Evolutionary conservation across 2,888 invertebrate genomes (phyloP).

Genomic region (Rotaria sp.): DNA sequence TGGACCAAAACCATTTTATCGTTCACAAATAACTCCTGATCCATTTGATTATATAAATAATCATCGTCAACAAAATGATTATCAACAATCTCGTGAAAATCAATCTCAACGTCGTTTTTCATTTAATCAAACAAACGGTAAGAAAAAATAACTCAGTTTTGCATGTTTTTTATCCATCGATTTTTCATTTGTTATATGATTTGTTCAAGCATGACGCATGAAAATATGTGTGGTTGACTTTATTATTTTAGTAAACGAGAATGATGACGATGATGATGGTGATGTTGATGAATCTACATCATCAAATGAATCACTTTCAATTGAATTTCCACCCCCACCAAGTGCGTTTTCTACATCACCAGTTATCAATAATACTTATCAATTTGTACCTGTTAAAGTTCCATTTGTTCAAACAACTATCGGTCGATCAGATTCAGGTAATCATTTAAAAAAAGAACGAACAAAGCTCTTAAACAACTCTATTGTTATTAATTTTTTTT

Average conservation of each 20-base stretch:
- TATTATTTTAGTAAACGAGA: not conserved
- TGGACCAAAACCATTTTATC: constrained; percentile 24
- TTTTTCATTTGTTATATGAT: not conserved
- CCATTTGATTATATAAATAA: not conserved
- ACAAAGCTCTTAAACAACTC: no score
- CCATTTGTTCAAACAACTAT: constrained; percentile 12
- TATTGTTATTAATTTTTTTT: not conserved
- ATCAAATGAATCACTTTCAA: constrained; percentile 10
- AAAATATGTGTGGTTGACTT: not conserved
- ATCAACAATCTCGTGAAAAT: not conserved
- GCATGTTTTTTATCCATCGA: not conserved
- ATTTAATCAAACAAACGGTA: not conserved
- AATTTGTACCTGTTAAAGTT: not conserved
- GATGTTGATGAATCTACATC: not conserved
- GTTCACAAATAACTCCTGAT: not conserved
- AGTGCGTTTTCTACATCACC: not conserved
- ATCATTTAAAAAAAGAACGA: not conserved
- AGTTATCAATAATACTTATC: not conserved
- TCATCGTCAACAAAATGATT: not conserved
- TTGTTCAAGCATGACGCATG: constrained; percentile 8
- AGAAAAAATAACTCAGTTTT: not conserved
- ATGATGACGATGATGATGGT: not conserved
- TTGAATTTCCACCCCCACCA: constrained; percentile 16
- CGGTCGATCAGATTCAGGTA: constrained; percentile 27
- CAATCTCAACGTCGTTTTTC: not conserved